Evolutionary conservation across 2,797 vertebrate species (phyloP), one percentile per base, ranked within the genome.

Genomic region (Centroberyx gerrardi): DNA sequence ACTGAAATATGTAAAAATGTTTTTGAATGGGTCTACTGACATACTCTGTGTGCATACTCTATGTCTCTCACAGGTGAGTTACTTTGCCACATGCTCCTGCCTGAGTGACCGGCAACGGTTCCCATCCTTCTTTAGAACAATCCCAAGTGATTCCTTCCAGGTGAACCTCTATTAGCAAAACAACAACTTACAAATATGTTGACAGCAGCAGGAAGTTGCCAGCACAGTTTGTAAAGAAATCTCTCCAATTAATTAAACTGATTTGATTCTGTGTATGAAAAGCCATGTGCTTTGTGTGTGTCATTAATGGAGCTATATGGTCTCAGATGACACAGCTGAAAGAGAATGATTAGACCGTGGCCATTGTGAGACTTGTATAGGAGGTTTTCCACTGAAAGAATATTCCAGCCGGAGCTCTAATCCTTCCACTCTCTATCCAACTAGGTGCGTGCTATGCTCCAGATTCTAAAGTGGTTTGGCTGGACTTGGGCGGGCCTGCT

Each of bases 401-500:
- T 3, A 56, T 49, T 46, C 2, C 9, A 51, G 0, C 3, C 9
- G 15, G 4, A 42, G 12, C 40, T 13, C 12, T 53, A 27, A 58
- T 44, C 3, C 7, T 4, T 73, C 3, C 3, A 0, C 31, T 38
- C 22, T 22, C 4, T 53, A 1, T 71, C 8, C 17, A 22, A 10
- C 40, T 4, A 90, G 87, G 87, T 90, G 0, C 68, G 44, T 33
- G 86, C 81, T 9, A 91, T 94, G 71, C 80, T 94, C 40, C 88
- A 87, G 81, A 93, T 95, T 48, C 48, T 95, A 0, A 91, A 86
- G 27, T 84, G 65, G 38, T 94, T 93, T 14, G 36, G 80, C 18
- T 95, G 93, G 94, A 93, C 90, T 10, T 95, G 94, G 94, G 80
- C 85, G 4, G 94, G 94, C 22, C 77, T 94, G 8, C 46, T 95